Conservation (phyloP, 1,140 invertebrate genomes). For the Micrasema minimum region DNA sequence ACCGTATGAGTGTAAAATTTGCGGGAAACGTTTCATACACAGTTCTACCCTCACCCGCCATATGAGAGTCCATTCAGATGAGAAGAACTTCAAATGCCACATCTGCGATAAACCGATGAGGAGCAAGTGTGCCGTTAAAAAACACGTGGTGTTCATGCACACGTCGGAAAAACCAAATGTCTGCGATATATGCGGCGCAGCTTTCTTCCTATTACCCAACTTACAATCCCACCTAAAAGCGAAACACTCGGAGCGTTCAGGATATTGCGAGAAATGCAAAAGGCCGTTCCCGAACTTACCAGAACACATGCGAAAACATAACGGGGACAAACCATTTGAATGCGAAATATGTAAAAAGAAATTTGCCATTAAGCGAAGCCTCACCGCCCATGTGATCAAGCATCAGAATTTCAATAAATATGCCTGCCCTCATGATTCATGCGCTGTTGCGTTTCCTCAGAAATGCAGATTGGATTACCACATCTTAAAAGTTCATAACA, state of each 20-base stretch:
- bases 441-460: conserved; percentile 61
- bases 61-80: conserved; percentile 60
- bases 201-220: conserved; percentile 70
- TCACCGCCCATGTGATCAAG: conserved; percentile 60
- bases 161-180: conserved; percentile 55
- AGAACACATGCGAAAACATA: conserved; percentile 74
- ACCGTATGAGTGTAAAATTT: conserved; percentile 77
- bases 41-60: conserved; percentile 30
- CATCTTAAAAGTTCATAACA: conserved; percentile 60
- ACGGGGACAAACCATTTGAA: conserved; percentile 75
- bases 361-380: conserved; percentile 59
- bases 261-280: conserved; percentile 60
- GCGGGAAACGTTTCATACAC: conserved; percentile 69
- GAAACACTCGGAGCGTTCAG: conserved; percentile 63
- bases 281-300: conserved; percentile 62
- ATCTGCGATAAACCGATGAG: conserved; percentile 60
- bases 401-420: conserved; percentile 62
- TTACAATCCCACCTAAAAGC: conserved; percentile 62
- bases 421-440: conserved; percentile 61
- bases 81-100: conserved; percentile 57
- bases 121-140: conserved; percentile 57
- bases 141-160: conserved; percentile 55
- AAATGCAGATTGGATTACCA: conserved; percentile 62
- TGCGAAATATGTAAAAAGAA: conserved; percentile 67
- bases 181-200: conserved; percentile 66